Evolutionary conservation across 2,888 invertebrate genomes (phyloP).

Genomic region (Encarsia formosa): DNA sequence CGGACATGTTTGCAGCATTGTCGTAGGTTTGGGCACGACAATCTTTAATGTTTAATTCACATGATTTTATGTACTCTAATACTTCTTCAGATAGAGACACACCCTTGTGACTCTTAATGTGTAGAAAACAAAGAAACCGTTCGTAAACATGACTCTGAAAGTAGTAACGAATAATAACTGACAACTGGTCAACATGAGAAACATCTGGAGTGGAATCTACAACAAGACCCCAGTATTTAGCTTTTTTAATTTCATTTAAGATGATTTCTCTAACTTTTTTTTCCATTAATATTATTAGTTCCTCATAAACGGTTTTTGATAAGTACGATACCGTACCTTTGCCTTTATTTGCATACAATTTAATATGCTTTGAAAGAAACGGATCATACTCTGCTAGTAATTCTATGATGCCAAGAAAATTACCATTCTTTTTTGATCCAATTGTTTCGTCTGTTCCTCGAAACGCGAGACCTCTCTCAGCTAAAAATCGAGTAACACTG

Average conservation of each 20-base stretch:
- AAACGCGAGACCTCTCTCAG: slow-evolving; percentile 1
- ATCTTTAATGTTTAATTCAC: slow-evolving; percentile 11
- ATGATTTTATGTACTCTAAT: slow-evolving; percentile 13
- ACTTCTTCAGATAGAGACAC: slow-evolving; percentile 21
- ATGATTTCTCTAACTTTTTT: slow-evolving; percentile 31
- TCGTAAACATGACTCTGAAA: slow-evolving; percentile 26
- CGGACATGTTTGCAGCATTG: slow-evolving; percentile 28
- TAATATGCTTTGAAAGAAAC: background rate
- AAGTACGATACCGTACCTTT: background rate
- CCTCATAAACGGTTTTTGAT: slow-evolving; percentile 16
- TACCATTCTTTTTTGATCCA: background rate
- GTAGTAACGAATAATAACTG: slow-evolving; percentile 18
- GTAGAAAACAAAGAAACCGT: slow-evolving; percentile 30
- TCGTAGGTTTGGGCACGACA: slow-evolving; percentile 29
- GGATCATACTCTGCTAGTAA: background rate
- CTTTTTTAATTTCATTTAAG: slow-evolving; percentile 22
- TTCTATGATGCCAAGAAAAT: background rate
- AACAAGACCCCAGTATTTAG: slow-evolving; percentile 32
- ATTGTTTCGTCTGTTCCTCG: background rate
- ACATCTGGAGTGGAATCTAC: slow-evolving; percentile 33
- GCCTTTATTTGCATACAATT: background rate
- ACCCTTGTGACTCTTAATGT: slow-evolving; percentile 27
- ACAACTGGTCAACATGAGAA: slow-evolving; percentile 29
- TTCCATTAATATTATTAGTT: slow-evolving; percentile 35
- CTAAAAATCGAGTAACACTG: slow-evolving; percentile 15